phyloP scores from a whole-genome alignment of 2,113 vertebrate species.

The Charadrius vociferus region DNA sequence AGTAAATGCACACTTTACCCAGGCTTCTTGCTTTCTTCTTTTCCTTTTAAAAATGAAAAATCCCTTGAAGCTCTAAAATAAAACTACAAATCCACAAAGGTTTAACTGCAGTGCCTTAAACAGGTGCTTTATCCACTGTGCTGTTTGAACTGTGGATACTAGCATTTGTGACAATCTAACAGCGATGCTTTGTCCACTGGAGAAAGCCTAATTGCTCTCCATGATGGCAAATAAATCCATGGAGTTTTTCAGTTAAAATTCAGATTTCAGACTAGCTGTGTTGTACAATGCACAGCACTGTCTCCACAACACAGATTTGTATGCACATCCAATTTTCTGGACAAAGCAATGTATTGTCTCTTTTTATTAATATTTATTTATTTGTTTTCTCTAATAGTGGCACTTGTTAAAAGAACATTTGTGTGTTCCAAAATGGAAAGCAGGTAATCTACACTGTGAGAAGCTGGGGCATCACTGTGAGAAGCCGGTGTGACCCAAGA shows the following conservation, averaged over 20 bases:
- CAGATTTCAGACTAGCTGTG: slow-evolving; percentile 8
- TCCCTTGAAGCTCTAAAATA: slow-evolving; percentile 47
- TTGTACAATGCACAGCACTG: background rate
- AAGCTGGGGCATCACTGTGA: background rate
- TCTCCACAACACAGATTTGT: background rate
- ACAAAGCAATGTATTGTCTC: background rate
- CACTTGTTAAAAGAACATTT: background rate
- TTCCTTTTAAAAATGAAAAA: slow-evolving; percentile 51
- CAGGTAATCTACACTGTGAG: background rate
- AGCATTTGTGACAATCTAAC: background rate
- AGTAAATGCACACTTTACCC: slow-evolving; percentile 22
- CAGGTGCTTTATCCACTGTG: slow-evolving; percentile 20
- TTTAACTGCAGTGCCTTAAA: slow-evolving; percentile 17
- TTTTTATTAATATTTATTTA: background rate
- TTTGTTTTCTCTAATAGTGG: background rate
- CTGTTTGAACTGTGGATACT: slow-evolving; percentile 12
- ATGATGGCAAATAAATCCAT: slow-evolving; percentile 52
- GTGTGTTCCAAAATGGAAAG: background rate
- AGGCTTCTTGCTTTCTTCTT: slow-evolving; percentile 43
- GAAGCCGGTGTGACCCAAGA: background rate
- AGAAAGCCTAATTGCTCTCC: slow-evolving; percentile 67
- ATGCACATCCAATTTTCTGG: background rate
- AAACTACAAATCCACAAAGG: slow-evolving; percentile 37
- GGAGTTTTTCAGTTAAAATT: slow-evolving; percentile 58
- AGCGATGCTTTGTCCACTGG: slow-evolving; percentile 9